phyloP scores from a whole-genome alignment of 2,888 invertebrate species.

The Apeira syringaria region DNA sequence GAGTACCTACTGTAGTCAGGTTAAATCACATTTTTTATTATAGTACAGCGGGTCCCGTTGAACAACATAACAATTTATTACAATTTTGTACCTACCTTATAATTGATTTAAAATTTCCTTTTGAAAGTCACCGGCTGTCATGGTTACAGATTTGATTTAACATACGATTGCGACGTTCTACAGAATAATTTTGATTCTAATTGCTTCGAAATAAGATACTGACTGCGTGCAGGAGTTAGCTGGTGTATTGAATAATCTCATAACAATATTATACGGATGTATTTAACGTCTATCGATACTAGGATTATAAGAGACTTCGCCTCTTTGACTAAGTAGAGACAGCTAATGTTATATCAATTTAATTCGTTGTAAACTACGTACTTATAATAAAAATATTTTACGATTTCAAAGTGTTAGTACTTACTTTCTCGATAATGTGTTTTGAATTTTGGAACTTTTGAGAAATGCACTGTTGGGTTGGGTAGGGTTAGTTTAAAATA shows the following conservation, averaged over 20 bases:
- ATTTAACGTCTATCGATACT: constrained; percentile 56
- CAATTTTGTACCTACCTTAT: constrained; percentile 20
- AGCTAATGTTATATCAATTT: neutral
- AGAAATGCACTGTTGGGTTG: no score
- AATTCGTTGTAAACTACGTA: neutral
- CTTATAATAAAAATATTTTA: no score
- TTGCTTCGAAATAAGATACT: constrained; percentile 3
- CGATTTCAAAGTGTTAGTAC: no score
- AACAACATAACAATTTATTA: constrained; percentile 10
- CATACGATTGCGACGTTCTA: neutral
- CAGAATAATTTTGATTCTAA: constrained; percentile 30
- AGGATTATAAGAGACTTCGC: constrained; percentile 31
- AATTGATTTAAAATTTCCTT: constrained; percentile 56
- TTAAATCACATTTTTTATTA: no score
- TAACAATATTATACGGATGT: constrained; percentile 67
- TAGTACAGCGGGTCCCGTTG: neutral
- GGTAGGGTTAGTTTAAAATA: no score
- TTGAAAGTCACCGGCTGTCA: constrained; percentile 52
- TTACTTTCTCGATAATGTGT: no score
- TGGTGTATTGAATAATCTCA: constrained; percentile 49
- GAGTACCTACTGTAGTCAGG: no score
- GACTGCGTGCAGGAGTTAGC: constrained; percentile 3
- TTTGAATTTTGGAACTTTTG: no score
- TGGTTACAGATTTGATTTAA: constrained; percentile 24
- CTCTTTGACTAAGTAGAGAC: neutral